Evolutionary conservation across 37 sponge, comb jelly and placozoan genomes (phyloP), one percentile per base, ranked within the genome.

Genomic region (Crambe crambe): DNA sequence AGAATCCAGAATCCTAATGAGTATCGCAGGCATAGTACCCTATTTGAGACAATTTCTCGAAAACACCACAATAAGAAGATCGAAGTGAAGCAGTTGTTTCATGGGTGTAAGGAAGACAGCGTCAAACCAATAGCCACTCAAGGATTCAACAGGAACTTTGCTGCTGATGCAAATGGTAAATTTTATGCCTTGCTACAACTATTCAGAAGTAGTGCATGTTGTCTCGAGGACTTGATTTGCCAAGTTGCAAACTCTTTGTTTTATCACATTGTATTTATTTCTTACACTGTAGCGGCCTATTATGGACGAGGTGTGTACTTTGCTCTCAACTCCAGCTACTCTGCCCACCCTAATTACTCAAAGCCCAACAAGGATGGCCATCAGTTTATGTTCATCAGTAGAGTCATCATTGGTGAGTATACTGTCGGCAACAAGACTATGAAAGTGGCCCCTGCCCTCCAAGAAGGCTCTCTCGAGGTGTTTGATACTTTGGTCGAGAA

Each of bases 131-230:
- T 90, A 34, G 63, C 70, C n/a, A 42, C 40, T n/a, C 77, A 76
- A 37, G 91, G 91, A 32, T 90, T 90, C 73, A 90, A 90, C 62
- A 42, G 91, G 68, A 86, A 21, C 32, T 90, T 76, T 85, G 91
- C 91, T 72, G 91, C 76, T 54, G 76, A 80, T 70, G 77, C 85
- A 37, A 86, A 86, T 80, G 87, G 87, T 86, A 68, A 64, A 67
- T 38, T 42, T 5, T 59, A 34, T 34, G 57, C 64, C 8, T 38
- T 81, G n/a, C n/a, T n/a, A n/a, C n/a, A n/a, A n/a, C n/a, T n/a
- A n/a, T n/a, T n/a, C n/a, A n/a, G n/a, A 59, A 37, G 2, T 58
- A 37, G 42, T 38, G 35, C n/a, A n/a, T n/a, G n/a, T n/a, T n/a
- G n/a, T 20, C 29, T 10, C 35, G 43, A 41, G 40, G 12, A 27